phyloP scores from a whole-genome alignment of 2,113 vertebrate species.

The Motacilla tschutschensis region DNA sequence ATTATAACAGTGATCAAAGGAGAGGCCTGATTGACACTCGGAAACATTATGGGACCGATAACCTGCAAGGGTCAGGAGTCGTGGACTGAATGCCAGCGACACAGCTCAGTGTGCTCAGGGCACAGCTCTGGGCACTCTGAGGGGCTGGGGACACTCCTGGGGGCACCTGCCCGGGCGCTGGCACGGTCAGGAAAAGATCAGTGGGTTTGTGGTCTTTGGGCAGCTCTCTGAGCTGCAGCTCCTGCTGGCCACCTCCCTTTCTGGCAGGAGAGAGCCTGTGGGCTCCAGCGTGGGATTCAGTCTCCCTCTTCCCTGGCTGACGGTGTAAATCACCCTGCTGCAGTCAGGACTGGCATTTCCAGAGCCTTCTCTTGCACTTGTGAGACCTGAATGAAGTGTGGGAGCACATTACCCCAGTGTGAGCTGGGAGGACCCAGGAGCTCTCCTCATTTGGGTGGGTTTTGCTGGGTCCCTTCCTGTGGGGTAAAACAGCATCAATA shows the following conservation, averaged over 20 bases:
- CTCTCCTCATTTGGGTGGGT: background rate
- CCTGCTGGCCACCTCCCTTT: background rate
- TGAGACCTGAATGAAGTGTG: background rate
- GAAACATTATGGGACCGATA: background rate
- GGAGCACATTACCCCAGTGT: accelerated
- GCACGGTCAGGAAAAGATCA: background rate
- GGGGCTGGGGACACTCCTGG: background rate
- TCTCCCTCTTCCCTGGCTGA: accelerated
- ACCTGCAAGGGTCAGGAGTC: slow-evolving; percentile 53
- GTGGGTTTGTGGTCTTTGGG: background rate
- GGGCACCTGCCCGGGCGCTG: background rate
- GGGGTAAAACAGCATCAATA: background rate
- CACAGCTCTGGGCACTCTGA: background rate
- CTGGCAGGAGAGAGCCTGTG: background rate
- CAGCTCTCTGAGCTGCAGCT: background rate
- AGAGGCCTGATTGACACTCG: slow-evolving; percentile 42
- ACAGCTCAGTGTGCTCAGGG: background rate
- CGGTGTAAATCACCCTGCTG: background rate
- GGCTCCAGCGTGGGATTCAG: background rate
- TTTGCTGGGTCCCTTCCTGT: background rate
- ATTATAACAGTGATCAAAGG: slow-evolving; percentile 61
- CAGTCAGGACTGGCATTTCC: background rate
- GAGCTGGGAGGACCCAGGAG: background rate
- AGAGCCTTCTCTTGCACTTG: background rate
- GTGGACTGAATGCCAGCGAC: accelerated